A percentile compares a stretch with the other conserved stretches of the same genome.
These are phyloP conservation scores for Drosophila pruinosa DNA, from an alignment of 1,140 invertebrate genomes.

Conservation along the genomic window DNA sequence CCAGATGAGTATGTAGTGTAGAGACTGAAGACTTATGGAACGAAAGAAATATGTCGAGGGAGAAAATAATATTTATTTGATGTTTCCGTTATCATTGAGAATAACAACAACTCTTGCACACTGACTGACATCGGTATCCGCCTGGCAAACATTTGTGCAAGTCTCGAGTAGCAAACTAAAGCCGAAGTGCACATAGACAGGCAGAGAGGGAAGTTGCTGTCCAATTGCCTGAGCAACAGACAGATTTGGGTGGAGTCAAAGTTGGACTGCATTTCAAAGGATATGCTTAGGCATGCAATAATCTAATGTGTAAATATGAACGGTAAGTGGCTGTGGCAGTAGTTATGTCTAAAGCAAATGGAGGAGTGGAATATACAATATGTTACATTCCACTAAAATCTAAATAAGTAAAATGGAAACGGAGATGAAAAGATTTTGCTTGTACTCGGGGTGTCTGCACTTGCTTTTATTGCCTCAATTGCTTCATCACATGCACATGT, in stretches of 20 bases:
- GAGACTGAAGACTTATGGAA: conserved; percentile 22
- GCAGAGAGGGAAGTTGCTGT: not conserved
- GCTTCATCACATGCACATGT: conserved; percentile 44
- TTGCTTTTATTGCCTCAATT: conserved; percentile 62
- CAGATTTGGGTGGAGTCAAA: not conserved
- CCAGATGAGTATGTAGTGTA: conserved; percentile 20
- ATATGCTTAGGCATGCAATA: conserved; percentile 76
- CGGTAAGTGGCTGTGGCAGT: conserved; percentile 45
- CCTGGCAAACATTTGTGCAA: conserved; percentile 55
- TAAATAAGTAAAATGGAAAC: conserved; percentile 55
- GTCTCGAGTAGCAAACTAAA: conserved; percentile 56
- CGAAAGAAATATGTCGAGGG: conserved; percentile 14
- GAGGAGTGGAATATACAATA: conserved; percentile 41
- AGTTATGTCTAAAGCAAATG: not conserved
- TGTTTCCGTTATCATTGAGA: conserved; percentile 57
- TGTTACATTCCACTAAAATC: conserved; percentile 67
- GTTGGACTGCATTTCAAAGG: conserved; percentile 23
- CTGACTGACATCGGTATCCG: not conserved
- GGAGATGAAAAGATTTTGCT: conserved; percentile 36
- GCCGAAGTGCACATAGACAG: conserved; percentile 53
- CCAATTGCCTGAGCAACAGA: not conserved
- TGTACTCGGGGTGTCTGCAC: conserved; percentile 39
- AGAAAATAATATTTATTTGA: conserved; percentile 77
- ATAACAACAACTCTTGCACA: not conserved
- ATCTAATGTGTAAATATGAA: conserved; percentile 80